Evolutionary conservation across 2,888 invertebrate species (phyloP).

Genomic region (Timema podura): DNA sequence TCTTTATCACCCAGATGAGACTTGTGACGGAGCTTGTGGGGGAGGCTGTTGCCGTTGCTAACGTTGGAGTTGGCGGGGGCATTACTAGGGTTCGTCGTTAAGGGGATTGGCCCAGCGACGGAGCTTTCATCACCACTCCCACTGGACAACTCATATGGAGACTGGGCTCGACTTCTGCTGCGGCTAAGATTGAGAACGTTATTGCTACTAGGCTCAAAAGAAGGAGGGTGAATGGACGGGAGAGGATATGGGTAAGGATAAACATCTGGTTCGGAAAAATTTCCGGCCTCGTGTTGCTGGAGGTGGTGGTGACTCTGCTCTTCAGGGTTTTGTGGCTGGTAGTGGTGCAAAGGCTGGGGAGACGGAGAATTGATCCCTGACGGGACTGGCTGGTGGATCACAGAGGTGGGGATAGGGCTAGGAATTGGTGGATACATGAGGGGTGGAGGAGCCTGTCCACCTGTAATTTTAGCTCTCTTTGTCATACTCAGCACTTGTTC

Average conservation of each 20-base stretch:
- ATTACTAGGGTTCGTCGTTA: slow-evolving; percentile 44
- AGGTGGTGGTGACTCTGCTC: slow-evolving; percentile 15
- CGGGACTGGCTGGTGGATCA: slow-evolving; percentile 55
- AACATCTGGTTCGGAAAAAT: slow-evolving; percentile 39
- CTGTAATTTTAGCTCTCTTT: slow-evolving; percentile 60
- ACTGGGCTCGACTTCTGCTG: slow-evolving; percentile 50
- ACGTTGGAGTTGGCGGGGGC: slow-evolving; percentile 44
- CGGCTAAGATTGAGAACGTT: slow-evolving; percentile 47
- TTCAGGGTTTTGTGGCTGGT: slow-evolving; percentile 31
- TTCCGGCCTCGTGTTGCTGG: slow-evolving; percentile 43
- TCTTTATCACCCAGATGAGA: slow-evolving; percentile 86
- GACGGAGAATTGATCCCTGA: slow-evolving; percentile 45
- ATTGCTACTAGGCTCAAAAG: slow-evolving; percentile 36
- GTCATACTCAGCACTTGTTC: slow-evolving; percentile 81
- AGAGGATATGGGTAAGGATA: slow-evolving; percentile 28
- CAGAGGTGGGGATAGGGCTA: slow-evolving; percentile 52
- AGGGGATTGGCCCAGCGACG: slow-evolving; percentile 38
- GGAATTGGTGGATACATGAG: slow-evolving; percentile 56
- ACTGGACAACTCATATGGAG: slow-evolving; percentile 78
- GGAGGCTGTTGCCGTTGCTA: slow-evolving; percentile 64
- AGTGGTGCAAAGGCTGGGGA: slow-evolving; percentile 26
- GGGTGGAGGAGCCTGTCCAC: slow-evolving; percentile 39
- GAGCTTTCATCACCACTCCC: slow-evolving; percentile 61
- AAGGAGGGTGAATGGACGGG: slow-evolving; percentile 46
- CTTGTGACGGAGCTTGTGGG: slow-evolving; percentile 88